These are phyloP conservation scores for Bombyx mandarina DNA, from an alignment of 1,140 invertebrate genomes.

Conservation along the genomic window DNA sequence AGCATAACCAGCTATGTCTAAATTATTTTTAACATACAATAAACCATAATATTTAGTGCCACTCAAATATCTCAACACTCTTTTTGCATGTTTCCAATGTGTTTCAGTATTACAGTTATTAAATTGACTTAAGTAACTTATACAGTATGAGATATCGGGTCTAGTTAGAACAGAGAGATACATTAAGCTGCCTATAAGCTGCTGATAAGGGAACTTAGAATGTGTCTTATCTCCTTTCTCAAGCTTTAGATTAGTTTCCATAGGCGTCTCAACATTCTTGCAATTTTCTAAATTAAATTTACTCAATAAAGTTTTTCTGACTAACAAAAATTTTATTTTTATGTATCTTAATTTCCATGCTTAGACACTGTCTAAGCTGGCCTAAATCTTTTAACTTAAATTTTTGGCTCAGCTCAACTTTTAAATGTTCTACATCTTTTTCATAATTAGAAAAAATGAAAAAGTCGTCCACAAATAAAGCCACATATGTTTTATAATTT, in stretches of 20 bases:
- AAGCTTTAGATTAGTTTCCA: constrained; percentile 26
- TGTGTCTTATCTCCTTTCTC: constrained; percentile 15
- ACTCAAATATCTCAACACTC: constrained; percentile 4
- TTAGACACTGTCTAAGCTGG: constrained; percentile 16
- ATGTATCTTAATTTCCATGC: constrained; percentile 12
- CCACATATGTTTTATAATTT: constrained; percentile 15
- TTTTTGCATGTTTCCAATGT: constrained; percentile 8
- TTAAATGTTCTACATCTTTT: constrained; percentile 10
- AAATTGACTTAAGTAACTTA: constrained; percentile 6
- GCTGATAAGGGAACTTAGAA: constrained; percentile 19
- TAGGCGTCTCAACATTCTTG: constrained; percentile 27
- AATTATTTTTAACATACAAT: constrained; percentile 5
- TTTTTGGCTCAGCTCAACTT: constrained; percentile 8
- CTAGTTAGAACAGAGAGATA: constrained; percentile 39
- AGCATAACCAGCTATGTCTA: constrained; percentile 3
- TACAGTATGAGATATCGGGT: constrained; percentile 7
- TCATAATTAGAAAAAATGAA: constrained; percentile 26
- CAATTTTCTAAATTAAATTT: constrained; percentile 39
- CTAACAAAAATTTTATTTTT: constrained; percentile 12
- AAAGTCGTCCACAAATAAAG: constrained; percentile 52
- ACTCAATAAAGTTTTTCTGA: constrained; percentile 18
- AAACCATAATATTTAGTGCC: constrained; percentile 6
- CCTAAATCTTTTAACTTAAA: constrained; percentile 25
- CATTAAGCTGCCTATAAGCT: constrained; percentile 35
- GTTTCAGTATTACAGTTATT: constrained; percentile 1